These are phyloP conservation scores for Helicoverpa assulta DNA, from an alignment of 2,888 invertebrate species.

Conservation along the genomic window DNA sequence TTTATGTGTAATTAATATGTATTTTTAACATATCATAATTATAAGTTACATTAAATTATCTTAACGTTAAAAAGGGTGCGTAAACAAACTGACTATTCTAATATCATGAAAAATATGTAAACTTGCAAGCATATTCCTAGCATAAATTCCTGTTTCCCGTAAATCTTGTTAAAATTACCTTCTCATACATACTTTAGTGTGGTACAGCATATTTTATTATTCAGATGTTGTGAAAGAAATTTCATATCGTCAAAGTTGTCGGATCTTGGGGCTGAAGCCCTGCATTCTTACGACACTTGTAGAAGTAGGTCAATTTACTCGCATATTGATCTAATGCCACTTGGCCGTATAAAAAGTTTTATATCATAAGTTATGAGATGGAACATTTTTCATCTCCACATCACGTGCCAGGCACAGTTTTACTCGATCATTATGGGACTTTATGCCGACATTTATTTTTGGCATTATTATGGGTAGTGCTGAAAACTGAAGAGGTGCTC, in stretches of 20 bases:
- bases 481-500: constrained; percentile 27
- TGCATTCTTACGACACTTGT: constrained; percentile 70
- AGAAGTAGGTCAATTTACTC: constrained; percentile 72
- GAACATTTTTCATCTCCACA: constrained; percentile 44
- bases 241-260: constrained; percentile 49
- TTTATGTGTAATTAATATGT: no score
- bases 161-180: constrained; percentile 16
- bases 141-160: constrained; percentile 11
- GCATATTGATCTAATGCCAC: constrained; percentile 74
- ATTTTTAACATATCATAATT: no score
- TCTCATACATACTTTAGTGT: constrained; percentile 7
- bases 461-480: constrained; percentile 20
- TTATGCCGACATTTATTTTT: constrained; percentile 39
- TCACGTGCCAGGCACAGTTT: constrained; percentile 44
- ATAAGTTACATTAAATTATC: no score
- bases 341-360: constrained; percentile 57
- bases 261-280: constrained; percentile 54
- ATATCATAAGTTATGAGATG: constrained; percentile 56
- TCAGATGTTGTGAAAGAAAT: constrained; percentile 42
- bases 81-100: neutral
- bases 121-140: neutral
- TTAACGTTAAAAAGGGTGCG: neutral
- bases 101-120: constrained; percentile 7
- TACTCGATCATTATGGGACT: constrained; percentile 39
- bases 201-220: constrained; percentile 38